Base-by-base conservation (phyloP, 2,113 vertebrate genomes). In the Proterorhinus semilunaris region DNA sequence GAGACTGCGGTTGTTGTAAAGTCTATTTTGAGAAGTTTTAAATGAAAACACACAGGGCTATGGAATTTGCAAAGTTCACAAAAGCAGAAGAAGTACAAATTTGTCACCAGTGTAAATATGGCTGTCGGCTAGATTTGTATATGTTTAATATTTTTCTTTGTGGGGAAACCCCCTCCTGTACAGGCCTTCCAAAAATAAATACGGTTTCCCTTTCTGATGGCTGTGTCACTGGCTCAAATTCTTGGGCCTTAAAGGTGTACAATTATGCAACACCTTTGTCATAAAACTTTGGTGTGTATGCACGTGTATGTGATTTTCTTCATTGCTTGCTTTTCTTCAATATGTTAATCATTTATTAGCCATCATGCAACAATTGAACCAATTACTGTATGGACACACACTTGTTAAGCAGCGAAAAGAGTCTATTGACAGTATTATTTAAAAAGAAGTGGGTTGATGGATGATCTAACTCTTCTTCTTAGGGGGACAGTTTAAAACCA, bases 1-100 rank as follows among this genome's bases (percentile, higher is more conserved):
- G 57, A 7, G 12, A 21, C 17, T 72, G 0, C 7, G 51, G 27
- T 0, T 65, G 43, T 67, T 53, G 54, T 36, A 48, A 54, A 17
- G 52, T 51, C 8, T 15, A 51, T 59, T 53, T 70, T 53, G 72
- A 48, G 47, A 72, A 72, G 66, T 62, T 6, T 46, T 45, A 54
- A 66, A 45, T 44, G 44, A 27, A 8, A 13, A 12, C 45, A 43
- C 53, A 5, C 2, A 21, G 7, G n/a, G n/a, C 51, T 53, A 6
- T 27, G 54, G 54, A 21, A 36, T 58, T 16, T 61, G 13, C 44
- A 4, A 7, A n/a, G 36, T n/a, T 61, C 7, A 16, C 36, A n/a
- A 44, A 1, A 61, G 15, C 6, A 58, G 42, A 58, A 42, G n/a
- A 42, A 58, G 27, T 6, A 42, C 6, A 13, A 13, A 13, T 55